Conservation (phyloP, 2,113 vertebrate genomes). For the Rynchops niger region DNA sequence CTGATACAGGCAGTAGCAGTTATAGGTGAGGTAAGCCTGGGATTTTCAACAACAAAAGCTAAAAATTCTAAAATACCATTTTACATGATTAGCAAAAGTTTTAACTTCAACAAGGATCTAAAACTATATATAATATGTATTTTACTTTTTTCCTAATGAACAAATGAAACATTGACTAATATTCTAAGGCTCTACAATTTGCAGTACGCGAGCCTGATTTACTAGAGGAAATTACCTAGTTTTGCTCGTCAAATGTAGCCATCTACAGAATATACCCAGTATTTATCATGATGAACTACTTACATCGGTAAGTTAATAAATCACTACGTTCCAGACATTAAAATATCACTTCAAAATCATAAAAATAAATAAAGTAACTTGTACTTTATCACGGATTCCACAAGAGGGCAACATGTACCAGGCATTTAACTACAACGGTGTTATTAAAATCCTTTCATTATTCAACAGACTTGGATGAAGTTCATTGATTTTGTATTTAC, state of each 20-base stretch:
- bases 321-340: background rate
- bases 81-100: background rate
- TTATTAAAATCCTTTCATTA: background rate
- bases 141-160: background rate
- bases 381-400: conserved; percentile 23
- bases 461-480: conserved; percentile 26
- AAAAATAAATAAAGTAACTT: background rate
- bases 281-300: background rate
- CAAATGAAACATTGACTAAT: background rate
- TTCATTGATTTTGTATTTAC: conserved; percentile 42
- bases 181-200: background rate
- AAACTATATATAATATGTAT: background rate
- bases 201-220: background rate
- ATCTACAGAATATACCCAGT: background rate
- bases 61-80: background rate
- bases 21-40: background rate
- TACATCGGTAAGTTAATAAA: background rate
- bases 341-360: background rate
- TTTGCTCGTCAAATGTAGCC: background rate
- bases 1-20: background rate
- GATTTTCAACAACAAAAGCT: background rate
- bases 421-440: background rate
- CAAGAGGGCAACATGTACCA: conserved; percentile 75
- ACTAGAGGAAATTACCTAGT: background rate
- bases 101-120: background rate